Evolutionary conservation across 2,113 vertebrate genomes (phyloP).

Genomic region (Gadus macrocephalus): DNA sequence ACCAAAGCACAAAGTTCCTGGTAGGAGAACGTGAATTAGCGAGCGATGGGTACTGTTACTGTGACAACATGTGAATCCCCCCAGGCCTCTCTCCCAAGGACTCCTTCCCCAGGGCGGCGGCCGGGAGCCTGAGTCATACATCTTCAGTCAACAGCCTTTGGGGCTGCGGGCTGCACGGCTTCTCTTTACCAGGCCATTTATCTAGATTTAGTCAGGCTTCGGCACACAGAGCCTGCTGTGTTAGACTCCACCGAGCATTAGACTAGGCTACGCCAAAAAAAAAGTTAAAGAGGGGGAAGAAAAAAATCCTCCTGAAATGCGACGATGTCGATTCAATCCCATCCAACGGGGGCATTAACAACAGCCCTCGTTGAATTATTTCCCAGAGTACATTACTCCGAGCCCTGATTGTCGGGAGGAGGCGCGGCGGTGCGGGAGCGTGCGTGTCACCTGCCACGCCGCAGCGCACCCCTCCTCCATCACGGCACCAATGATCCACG

Average conservation of each 20-base stretch:
- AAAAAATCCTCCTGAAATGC: slow-evolving; percentile 17
- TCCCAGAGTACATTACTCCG: slow-evolving; percentile 31
- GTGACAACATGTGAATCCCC: slow-evolving; percentile 61
- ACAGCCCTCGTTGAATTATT: slow-evolving; percentile 44
- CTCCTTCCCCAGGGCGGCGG: slow-evolving; percentile 63
- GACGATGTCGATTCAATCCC: slow-evolving; percentile 44
- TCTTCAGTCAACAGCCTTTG: slow-evolving; percentile 51
- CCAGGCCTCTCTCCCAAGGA: slow-evolving; percentile 48
- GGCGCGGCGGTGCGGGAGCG: slow-evolving; percentile 9
- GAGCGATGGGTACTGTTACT: slow-evolving; percentile 57
- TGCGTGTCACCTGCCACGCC: slow-evolving; percentile 53
- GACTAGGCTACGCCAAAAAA: slow-evolving; percentile 6
- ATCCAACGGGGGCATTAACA: slow-evolving; percentile 37
- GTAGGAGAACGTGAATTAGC: slow-evolving; percentile 42
- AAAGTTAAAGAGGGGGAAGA: slow-evolving; percentile 17
- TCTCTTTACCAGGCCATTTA: slow-evolving; percentile 44
- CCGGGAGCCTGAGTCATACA: slow-evolving; percentile 56
- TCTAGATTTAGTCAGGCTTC: slow-evolving; percentile 51
- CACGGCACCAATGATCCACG: slow-evolving; percentile 42
- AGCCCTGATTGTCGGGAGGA: slow-evolving; percentile 24
- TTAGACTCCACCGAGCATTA: slow-evolving; percentile 27
- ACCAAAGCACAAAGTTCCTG: slow-evolving; percentile 37
- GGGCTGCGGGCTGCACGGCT: slow-evolving; percentile 19
- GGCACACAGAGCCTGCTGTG: slow-evolving; percentile 29
- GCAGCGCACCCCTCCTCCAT: slow-evolving; percentile 47